phyloP scores from a whole-genome alignment of 2,888 invertebrate species.

The Mesorhabditis belari region DNA sequence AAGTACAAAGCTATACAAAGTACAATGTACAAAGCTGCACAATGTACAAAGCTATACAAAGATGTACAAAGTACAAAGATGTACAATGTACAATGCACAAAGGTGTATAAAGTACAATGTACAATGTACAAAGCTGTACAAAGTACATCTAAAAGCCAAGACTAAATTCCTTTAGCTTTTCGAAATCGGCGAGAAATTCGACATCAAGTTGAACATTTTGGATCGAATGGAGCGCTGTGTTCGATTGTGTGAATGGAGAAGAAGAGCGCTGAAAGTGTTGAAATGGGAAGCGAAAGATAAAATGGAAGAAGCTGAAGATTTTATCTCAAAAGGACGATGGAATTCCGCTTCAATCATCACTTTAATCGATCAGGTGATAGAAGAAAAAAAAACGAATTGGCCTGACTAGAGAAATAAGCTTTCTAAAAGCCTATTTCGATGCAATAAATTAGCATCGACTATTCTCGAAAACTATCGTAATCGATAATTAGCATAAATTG shows the following conservation, averaged over 20 bases:
- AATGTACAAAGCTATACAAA: too few species aligned
- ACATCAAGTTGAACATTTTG: too few species aligned
- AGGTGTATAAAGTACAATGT: too few species aligned
- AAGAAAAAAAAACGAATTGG: background rate
- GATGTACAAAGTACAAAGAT: too few species aligned
- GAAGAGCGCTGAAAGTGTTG: conserved; percentile 2
- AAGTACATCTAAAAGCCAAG: too few species aligned
- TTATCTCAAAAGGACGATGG: conserved; percentile 7
- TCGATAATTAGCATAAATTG: background rate
- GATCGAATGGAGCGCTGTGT: too few species aligned
- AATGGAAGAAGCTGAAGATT: conserved; percentile 9
- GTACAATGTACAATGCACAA: too few species aligned
- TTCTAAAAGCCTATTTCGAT: background rate
- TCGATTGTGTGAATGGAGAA: conserved; percentile 10
- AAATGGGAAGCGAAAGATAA: conserved; percentile 3
- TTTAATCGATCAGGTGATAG: background rate
- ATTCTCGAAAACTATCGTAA: background rate
- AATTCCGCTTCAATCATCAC: background rate
- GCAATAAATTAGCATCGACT: background rate
- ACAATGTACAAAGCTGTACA: too few species aligned
- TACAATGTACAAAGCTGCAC: too few species aligned
- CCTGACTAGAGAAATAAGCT: conserved; percentile 1
- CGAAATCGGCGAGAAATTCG: too few species aligned
- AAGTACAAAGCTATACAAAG: too few species aligned
- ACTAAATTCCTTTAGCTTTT: too few species aligned